Evolutionary conservation across 37 sponge, comb jelly and placozoan species (phyloP).

Genomic region (Axinella damicornis): DNA sequence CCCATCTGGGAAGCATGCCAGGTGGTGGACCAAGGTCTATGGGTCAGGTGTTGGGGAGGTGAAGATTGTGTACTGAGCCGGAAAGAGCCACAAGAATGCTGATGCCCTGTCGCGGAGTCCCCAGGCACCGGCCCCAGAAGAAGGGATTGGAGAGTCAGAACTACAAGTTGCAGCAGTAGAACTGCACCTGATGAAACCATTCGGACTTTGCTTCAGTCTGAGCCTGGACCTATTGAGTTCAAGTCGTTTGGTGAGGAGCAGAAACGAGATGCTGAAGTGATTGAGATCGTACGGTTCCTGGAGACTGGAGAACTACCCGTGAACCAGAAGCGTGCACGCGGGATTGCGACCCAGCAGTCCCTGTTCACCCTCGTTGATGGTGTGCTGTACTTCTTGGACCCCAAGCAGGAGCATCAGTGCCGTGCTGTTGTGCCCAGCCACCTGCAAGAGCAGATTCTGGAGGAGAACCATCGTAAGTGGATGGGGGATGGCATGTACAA

Average conservation of each 20-base stretch:
- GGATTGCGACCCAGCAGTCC: neutral
- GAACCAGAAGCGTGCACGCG: neutral
- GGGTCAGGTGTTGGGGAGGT: too few species aligned
- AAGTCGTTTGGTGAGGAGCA: slow-evolving; percentile 15
- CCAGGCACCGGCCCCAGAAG: too few species aligned
- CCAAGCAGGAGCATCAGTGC: neutral
- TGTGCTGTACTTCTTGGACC: neutral
- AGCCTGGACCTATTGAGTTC: too few species aligned
- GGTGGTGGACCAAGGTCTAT: too few species aligned
- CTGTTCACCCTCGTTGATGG: slow-evolving; percentile 7
- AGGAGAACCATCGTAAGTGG: neutral
- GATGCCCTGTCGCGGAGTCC: too few species aligned
- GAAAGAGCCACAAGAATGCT: too few species aligned
- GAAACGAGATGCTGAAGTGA: neutral
- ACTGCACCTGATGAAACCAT: too few species aligned
- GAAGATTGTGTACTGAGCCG: too few species aligned
- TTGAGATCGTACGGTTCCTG: neutral
- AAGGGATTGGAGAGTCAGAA: too few species aligned
- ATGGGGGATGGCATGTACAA: neutral
- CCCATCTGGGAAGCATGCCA: too few species aligned
- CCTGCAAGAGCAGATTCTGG: neutral
- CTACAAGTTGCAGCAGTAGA: too few species aligned
- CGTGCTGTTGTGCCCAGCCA: neutral
- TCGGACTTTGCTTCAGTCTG: too few species aligned
- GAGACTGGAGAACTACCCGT: neutral